Percentiles rank a stretch among this genome's conserved stretches.
Evolutionary conservation across 2,113 vertebrate species (phyloP).

Genomic region (Thryonomys swinderianus): DNA sequence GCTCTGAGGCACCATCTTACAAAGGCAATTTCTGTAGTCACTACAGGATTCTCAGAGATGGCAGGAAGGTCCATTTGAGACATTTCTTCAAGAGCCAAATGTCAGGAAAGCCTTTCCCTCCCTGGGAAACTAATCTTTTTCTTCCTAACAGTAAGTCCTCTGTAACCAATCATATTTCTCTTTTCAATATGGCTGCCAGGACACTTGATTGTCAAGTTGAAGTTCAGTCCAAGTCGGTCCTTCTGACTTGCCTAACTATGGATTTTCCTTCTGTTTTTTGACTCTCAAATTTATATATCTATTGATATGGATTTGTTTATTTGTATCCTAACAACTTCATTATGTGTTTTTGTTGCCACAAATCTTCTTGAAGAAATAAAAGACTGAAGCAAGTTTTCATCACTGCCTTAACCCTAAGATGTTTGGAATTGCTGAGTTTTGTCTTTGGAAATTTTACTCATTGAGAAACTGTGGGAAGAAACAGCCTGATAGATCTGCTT

Average conservation of each 20-base stretch:
- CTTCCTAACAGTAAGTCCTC: constrained; percentile 37
- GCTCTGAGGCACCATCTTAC: not conserved
- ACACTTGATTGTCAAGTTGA: constrained; percentile 43
- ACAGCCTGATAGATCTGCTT: not conserved
- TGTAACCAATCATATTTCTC: constrained; percentile 66
- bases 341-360: constrained; percentile 57
- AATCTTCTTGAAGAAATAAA: constrained; percentile 52
- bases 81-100: constrained; percentile 38
- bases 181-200: constrained; percentile 65
- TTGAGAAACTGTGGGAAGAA: not conserved
- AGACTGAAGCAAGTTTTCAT: constrained; percentile 39
- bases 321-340: constrained; percentile 69
- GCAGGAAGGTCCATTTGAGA: not conserved
- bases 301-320: constrained; percentile 60
- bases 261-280: constrained; percentile 63
- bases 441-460: not conserved
- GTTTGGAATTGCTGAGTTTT: not conserved
- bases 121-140: not conserved
- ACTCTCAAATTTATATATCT: constrained; percentile 51
- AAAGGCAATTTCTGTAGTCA: not conserved
- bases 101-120: constrained; percentile 46
- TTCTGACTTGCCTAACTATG: constrained; percentile 51
- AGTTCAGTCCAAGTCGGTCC: constrained; percentile 51
- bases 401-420: not conserved
- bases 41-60: not conserved